A percentile compares a stretch with the other conserved stretches of the same genome.
These are phyloP conservation scores for Eulemur coronatus DNA, from an alignment of 2,797 vertebrate genomes.

Conservation along the genomic window DNA sequence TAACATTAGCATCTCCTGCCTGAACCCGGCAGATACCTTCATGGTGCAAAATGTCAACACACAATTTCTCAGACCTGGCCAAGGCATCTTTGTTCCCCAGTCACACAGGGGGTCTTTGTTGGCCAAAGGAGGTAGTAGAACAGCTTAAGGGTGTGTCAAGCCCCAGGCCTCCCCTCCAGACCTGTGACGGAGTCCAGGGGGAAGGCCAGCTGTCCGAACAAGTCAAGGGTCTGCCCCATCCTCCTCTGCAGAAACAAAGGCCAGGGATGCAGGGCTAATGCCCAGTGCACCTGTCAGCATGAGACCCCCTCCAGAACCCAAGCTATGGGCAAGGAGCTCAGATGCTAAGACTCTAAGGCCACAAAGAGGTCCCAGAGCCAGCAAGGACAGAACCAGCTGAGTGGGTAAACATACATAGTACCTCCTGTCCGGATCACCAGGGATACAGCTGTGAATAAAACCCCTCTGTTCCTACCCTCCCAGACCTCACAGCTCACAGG, in stretches of 20 bases:
- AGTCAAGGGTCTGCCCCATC: background rate
- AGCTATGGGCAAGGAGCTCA: background rate
- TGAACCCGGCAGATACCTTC: background rate
- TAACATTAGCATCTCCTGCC: slow-evolving; percentile 20
- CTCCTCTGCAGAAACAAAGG: background rate
- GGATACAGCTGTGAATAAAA: background rate
- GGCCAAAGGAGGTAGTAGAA: background rate
- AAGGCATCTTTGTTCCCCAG: background rate
- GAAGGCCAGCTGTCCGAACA: background rate
- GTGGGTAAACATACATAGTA: background rate
- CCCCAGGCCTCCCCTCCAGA: background rate
- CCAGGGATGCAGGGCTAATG: background rate
- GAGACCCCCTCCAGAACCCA: background rate
- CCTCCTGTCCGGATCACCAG: background rate
- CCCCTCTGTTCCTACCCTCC: background rate
- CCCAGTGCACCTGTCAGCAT: background rate
- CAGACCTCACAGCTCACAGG: background rate
- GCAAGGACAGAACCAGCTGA: background rate
- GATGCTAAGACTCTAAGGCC: background rate
- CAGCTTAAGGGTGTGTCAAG: background rate
- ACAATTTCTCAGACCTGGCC: background rate
- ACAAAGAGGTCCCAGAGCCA: background rate
- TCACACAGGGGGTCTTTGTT: background rate
- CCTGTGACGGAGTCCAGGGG: background rate
- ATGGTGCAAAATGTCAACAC: slow-evolving; percentile 9